phyloP scores from a whole-genome alignment of 2,797 vertebrate genomes.

The Ctenochaetus hawaiiensis region DNA sequence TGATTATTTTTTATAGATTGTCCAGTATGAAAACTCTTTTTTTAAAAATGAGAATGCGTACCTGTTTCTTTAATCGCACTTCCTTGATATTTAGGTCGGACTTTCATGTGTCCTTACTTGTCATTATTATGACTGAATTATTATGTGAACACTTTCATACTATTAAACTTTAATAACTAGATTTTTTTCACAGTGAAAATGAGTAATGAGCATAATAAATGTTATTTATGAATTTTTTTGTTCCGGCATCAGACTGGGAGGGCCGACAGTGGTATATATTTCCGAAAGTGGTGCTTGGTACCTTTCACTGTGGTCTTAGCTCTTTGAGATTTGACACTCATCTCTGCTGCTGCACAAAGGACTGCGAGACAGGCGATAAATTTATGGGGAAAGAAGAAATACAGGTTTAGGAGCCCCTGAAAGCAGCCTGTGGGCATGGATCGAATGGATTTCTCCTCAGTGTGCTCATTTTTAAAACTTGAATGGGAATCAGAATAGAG shows the following conservation, averaged over 20 bases:
- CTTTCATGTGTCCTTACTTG: background rate
- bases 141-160: background rate
- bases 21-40: background rate
- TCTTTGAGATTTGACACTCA: conserved; percentile 75
- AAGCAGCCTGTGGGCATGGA: conserved; percentile 78
- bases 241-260: conserved; percentile 47
- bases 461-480: conserved; percentile 78
- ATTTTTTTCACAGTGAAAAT: background rate
- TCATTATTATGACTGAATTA: background rate
- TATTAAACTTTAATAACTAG: conserved; percentile 12
- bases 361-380: conserved; percentile 75
- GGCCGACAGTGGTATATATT: conserved; percentile 60
- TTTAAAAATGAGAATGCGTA: too few relatives aligned
- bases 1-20: background rate
- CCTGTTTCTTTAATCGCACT: background rate
- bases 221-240: background rate
- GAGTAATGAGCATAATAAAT: conserved; percentile 39
- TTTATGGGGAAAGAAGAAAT: conserved; percentile 77
- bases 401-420: conserved; percentile 78
- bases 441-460: conserved; percentile 80
- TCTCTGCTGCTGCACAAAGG: conserved; percentile 73
- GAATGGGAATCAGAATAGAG: conserved; percentile 75
- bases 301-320: conserved; percentile 71
- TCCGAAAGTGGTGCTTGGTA: conserved; percentile 56
- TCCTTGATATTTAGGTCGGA: too few relatives aligned